These are phyloP conservation scores for Hemistola chrysoprasaria DNA, from an alignment of 2,888 invertebrate species.

Conservation along the genomic window DNA sequence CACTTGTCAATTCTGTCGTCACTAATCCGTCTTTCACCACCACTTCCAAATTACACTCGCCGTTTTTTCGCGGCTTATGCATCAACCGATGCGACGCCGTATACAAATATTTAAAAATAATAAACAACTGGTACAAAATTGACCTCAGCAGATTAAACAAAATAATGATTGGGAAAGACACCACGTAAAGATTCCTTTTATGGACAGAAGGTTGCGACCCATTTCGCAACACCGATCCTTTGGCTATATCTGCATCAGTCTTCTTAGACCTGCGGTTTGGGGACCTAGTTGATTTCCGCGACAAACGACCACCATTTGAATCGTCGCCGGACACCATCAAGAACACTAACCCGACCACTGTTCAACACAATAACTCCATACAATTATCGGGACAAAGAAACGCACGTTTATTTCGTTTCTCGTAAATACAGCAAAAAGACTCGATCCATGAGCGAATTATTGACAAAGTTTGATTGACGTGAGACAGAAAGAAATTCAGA, in stretches of 20 bases:
- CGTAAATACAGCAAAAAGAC: conserved; percentile 20
- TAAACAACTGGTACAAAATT: conserved; percentile 92
- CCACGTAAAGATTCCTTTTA: conserved; percentile 93
- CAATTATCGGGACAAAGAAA: conserved; percentile 65
- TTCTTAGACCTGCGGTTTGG: conserved; percentile 85
- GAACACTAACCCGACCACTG: conserved; percentile 65
- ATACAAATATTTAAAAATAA: conserved; percentile 93
- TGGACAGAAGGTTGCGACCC: conserved; percentile 89
- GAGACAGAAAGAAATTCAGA: conserved; percentile 10
- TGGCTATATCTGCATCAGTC: conserved; percentile 83
- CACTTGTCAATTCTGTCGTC: conserved; percentile 72
- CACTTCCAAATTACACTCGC: conserved; percentile 82
- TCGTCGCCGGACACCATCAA: conserved; percentile 83
- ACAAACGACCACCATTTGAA: conserved; percentile 84
- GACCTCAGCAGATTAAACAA: conserved; percentile 92
- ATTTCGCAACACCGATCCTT: conserved; percentile 83
- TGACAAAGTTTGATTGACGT: conserved; percentile 52
- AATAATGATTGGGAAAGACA: conserved; percentile 93
- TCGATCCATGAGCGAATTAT: conserved; percentile 33
- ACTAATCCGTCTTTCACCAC: conserved; percentile 79
- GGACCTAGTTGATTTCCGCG: conserved; percentile 85
- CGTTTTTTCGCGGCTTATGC: conserved; percentile 82
- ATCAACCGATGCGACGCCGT: conserved; percentile 90
- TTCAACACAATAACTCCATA: conserved; percentile 71
- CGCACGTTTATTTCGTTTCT: conserved; percentile 48